Conservation (phyloP, 2,113 vertebrate genomes). For the Meriones unguiculatus region DNA sequence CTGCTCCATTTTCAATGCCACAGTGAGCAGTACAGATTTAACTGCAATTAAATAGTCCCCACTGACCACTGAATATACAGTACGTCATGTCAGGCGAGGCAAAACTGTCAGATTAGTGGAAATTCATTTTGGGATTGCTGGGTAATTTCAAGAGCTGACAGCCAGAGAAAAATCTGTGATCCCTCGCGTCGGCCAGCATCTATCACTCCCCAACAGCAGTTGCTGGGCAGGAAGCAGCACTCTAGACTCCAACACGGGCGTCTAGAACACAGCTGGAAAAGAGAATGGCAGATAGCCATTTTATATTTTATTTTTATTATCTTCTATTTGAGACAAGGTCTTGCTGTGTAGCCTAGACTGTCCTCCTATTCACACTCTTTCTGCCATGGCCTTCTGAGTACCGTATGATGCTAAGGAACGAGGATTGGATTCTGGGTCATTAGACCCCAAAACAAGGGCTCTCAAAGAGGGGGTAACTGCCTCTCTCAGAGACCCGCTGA, state of each 20-base stretch:
- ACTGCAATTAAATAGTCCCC: constrained; percentile 81
- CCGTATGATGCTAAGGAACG: no score
- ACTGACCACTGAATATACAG: constrained; percentile 72
- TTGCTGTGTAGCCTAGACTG: background rate
- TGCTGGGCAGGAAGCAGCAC: background rate
- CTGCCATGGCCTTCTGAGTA: background rate
- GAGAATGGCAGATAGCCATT: background rate
- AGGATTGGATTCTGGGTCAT: background rate
- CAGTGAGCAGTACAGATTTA: constrained; percentile 63
- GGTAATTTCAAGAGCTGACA: constrained; percentile 80
- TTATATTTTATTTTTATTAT: background rate
- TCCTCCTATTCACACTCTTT: background rate
- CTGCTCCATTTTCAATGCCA: constrained; percentile 63
- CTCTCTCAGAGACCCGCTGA: background rate
- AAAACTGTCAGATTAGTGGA: constrained; percentile 80
- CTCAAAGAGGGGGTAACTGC: background rate
- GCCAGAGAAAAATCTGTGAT: constrained; percentile 69
- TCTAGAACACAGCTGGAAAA: constrained; percentile 24
- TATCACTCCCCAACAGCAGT: background rate
- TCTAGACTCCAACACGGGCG: constrained; percentile 24
- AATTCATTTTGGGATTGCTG: constrained; percentile 81
- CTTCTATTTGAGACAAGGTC: background rate
- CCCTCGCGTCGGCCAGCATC: constrained; percentile 49
- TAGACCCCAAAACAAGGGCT: background rate
- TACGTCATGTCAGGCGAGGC: constrained; percentile 76